Evolutionary conservation across 2,888 invertebrate genomes (phyloP).

Genomic region (Nymphalis c-album): DNA sequence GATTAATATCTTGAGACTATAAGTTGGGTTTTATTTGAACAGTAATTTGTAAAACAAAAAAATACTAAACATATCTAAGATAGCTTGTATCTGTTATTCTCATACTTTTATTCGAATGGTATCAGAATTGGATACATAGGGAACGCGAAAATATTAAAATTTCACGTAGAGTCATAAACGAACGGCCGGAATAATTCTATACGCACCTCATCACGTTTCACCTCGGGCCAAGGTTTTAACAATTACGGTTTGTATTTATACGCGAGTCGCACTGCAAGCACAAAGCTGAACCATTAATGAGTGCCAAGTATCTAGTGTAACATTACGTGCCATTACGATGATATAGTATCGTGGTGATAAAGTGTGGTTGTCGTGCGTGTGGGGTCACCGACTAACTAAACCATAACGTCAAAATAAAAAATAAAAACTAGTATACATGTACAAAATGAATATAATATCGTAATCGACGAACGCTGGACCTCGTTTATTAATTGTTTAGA

Average conservation of each 20-base stretch:
- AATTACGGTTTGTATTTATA: slow-evolving; percentile 43
- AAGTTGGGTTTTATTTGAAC: no score
- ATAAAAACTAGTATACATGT: slow-evolving; percentile 33
- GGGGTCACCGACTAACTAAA: slow-evolving; percentile 66
- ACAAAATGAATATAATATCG: slow-evolving; percentile 30
- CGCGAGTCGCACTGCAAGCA: slow-evolving; percentile 58
- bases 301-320: slow-evolving; percentile 54
- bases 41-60: no score
- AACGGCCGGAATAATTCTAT: slow-evolving; percentile 39
- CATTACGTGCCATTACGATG: slow-evolving; percentile 54
- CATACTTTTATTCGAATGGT: background rate
- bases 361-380: slow-evolving; percentile 77
- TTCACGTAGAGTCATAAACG: slow-evolving; percentile 26
- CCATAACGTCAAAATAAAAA: slow-evolving; percentile 52
- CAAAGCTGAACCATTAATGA: slow-evolving; percentile 58
- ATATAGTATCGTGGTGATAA: slow-evolving; percentile 58
- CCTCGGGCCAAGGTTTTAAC: slow-evolving; percentile 48
- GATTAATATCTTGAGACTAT: no score
- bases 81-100: background rate
- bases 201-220: slow-evolving; percentile 50
- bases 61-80: no score
- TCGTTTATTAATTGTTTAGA: slow-evolving; percentile 38
- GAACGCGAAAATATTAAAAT: slow-evolving; percentile 18
- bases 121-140: slow-evolving; percentile 33
- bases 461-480: slow-evolving; percentile 60